phyloP scores from a whole-genome alignment of 2,113 vertebrate species.

The Coryphaenoides rupestris region DNA sequence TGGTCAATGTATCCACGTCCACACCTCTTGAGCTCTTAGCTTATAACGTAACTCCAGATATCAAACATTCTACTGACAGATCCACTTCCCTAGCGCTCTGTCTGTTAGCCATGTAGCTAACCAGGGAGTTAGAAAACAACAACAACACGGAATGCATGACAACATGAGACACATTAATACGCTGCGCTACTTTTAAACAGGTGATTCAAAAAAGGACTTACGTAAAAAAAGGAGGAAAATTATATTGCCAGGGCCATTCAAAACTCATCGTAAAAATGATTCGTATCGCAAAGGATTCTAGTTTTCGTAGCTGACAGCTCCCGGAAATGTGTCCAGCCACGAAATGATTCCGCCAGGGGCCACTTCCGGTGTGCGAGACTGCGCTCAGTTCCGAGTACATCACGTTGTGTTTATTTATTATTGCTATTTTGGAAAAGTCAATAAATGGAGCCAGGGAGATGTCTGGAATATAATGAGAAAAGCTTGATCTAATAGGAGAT shows the following conservation, averaged over 20 bases:
- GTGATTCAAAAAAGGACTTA: conserved; percentile 61
- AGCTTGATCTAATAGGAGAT: conserved; percentile 30
- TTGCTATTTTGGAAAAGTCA: conserved; percentile 26
- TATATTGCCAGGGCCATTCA: conserved; percentile 96
- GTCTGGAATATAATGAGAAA: conserved; percentile 3
- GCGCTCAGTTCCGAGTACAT: no score
- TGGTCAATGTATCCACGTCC: no score
- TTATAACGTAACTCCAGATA: no score
- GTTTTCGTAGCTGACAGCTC: conserved; percentile 43
- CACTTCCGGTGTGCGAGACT: no score
- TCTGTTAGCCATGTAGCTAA: conserved; percentile 27
- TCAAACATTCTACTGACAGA: no score
- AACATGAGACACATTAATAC: neutral
- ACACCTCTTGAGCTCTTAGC: no score
- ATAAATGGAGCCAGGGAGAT: conserved; percentile 5
- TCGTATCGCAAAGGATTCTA: conserved; percentile 20
- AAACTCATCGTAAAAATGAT: conserved; percentile 80
- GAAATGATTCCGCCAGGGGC: conserved; percentile 40
- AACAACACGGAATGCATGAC: neutral
- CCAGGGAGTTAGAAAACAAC: no score
- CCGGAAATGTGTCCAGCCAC: conserved; percentile 50
- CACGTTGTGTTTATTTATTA: no score
- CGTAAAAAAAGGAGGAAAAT: conserved; percentile 94
- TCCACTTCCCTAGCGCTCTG: conserved; percentile 64
- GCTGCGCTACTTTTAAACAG: neutral